Evolutionary conservation across 2,113 vertebrate species (phyloP).

Genomic region (Garra rufa): DNA sequence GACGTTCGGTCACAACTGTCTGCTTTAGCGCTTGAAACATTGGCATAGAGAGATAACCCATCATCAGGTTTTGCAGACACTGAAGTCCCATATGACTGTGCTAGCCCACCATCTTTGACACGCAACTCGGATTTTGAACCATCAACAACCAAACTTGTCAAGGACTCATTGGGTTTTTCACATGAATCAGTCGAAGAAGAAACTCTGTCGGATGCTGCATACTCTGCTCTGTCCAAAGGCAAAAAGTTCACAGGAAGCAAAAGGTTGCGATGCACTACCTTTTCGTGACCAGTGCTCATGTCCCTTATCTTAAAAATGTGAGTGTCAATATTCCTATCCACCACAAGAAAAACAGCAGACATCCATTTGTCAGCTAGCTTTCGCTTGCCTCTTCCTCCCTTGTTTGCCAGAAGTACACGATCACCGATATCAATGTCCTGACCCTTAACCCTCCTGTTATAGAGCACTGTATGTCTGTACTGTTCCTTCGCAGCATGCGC

Average conservation of each 20-base stretch:
- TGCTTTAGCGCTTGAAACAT: background rate
- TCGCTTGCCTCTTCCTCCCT: background rate
- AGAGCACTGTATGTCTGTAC: background rate
- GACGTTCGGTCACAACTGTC: background rate
- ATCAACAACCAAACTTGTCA: background rate
- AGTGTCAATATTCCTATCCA: background rate
- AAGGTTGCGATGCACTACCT: background rate
- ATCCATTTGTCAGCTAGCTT: background rate
- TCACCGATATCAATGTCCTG: background rate
- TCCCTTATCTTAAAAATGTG: constrained; percentile 5
- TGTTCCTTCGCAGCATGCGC: background rate
- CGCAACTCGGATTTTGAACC: background rate
- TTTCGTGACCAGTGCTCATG: background rate
- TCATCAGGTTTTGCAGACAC: background rate
- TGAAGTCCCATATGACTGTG: background rate
- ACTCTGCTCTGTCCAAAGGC: background rate
- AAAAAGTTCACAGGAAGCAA: background rate
- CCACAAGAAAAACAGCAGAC: background rate
- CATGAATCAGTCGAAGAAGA: background rate
- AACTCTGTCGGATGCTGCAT: background rate
- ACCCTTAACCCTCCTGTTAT: background rate
- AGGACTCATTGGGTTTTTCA: background rate
- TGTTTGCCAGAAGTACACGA: background rate
- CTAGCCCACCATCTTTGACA: background rate
- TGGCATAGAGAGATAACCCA: background rate